phyloP scores from a whole-genome alignment of 2,797 vertebrate species.

The Luscinia megarhynchos region DNA sequence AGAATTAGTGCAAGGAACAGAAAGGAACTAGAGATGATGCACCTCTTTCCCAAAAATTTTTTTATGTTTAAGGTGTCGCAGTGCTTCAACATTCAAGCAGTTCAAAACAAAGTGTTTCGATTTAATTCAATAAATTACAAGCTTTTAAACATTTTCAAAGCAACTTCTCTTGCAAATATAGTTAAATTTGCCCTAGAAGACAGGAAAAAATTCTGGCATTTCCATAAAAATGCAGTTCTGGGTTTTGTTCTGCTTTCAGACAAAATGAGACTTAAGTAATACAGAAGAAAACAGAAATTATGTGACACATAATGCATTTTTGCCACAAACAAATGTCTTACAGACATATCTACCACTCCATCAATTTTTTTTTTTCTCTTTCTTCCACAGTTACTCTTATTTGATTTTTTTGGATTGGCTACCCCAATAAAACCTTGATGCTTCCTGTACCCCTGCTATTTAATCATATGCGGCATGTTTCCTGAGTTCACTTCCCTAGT shows the following conservation, averaged over 20 bases:
- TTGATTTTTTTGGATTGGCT: not conserved
- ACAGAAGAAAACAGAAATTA: not conserved
- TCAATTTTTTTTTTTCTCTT: not conserved
- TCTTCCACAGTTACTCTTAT: not conserved
- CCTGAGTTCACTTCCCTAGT: not conserved
- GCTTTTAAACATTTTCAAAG: not conserved
- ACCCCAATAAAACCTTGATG: not conserved
- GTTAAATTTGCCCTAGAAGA: not conserved
- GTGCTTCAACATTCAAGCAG: not conserved
- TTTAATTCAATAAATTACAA: not conserved
- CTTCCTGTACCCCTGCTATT: not conserved
- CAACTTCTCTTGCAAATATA: not conserved
- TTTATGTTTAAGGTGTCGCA: not conserved
- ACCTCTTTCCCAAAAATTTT: not conserved
- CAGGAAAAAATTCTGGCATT: not conserved
- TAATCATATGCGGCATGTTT: not conserved
- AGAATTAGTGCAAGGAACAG: not conserved
- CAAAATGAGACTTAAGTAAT: not conserved
- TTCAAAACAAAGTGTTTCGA: not conserved
- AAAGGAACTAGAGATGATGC: not conserved
- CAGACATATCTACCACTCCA: not conserved
- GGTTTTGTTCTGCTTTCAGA: not conserved
- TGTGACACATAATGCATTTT: not conserved
- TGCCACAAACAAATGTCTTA: not conserved
- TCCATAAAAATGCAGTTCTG: not conserved